These are phyloP conservation scores for Napeogenes sylphis DNA, from an alignment of 2,888 invertebrate genomes.

Conservation along the genomic window DNA sequence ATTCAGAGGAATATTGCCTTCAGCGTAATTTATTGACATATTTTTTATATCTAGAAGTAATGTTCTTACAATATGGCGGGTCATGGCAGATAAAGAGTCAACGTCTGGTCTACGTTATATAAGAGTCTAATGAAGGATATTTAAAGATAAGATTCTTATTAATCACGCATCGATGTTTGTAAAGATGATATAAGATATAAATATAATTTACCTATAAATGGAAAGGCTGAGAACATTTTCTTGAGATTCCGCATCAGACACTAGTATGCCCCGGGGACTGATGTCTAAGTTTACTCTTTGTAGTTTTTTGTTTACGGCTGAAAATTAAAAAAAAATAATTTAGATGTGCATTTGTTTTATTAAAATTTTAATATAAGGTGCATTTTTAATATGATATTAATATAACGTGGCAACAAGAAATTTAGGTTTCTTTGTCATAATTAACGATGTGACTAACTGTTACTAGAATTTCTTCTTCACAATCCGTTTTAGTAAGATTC, in stretches of 20 bases:
- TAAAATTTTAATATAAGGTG: too few species aligned
- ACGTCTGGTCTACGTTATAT: slow-evolving; percentile 24
- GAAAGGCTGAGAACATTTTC: slow-evolving; percentile 87
- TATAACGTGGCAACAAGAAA: background rate
- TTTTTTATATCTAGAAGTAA: slow-evolving; percentile 23
- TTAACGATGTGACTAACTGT: too few species aligned
- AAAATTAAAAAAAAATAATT: slow-evolving; percentile 30
- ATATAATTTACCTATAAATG: slow-evolving; percentile 84
- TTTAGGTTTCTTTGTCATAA: background rate
- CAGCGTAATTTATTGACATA: slow-evolving; percentile 21
- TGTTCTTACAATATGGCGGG: slow-evolving; percentile 18
- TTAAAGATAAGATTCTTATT: background rate
- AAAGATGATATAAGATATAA: too few species aligned
- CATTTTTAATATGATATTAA: too few species aligned
- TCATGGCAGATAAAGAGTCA: slow-evolving; percentile 23
- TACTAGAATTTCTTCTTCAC: too few species aligned
- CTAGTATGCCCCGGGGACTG: slow-evolving; percentile 86
- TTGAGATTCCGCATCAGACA: slow-evolving; percentile 83
- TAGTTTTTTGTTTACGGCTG: slow-evolving; percentile 76
- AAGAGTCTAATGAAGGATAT: slow-evolving; percentile 5
- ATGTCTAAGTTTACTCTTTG: slow-evolving; percentile 84
- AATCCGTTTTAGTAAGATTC: too few species aligned
- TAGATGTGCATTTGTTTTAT: too few species aligned
- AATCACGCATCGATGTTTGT: background rate
- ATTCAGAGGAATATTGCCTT: slow-evolving; percentile 2